Conservation (phyloP, 2,113 vertebrate genomes). For the Emydocephalus ijimae region DNA sequence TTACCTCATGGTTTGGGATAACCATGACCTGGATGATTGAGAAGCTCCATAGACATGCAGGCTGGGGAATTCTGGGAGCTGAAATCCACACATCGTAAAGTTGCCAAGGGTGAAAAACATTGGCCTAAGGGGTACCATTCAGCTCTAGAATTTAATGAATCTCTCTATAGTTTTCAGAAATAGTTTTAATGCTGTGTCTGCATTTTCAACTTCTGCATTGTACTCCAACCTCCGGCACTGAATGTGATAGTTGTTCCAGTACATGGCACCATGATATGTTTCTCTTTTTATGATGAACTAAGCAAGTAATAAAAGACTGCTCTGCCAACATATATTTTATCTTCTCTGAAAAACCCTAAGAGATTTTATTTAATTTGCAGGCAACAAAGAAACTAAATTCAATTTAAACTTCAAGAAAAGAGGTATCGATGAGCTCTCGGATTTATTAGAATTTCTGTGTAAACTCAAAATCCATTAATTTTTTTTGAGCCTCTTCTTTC, state of each 20-base stretch:
- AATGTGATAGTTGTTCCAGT: background rate
- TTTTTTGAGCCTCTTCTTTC: constrained; percentile 70
- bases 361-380: constrained; percentile 49
- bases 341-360: background rate
- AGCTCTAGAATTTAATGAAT: background rate
- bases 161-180: background rate
- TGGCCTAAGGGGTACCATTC: background rate
- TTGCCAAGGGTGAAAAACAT: background rate
- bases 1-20: too few relatives aligned
- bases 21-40: too few relatives aligned
- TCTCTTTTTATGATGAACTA: background rate
- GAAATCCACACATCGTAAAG: background rate
- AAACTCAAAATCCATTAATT: constrained; percentile 76
- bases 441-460: constrained; percentile 72
- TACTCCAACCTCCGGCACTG: background rate
- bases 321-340: constrained; percentile 37
- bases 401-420: background rate
- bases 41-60: background rate
- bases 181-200: background rate
- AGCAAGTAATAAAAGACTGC: constrained; percentile 15
- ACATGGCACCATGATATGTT: background rate
- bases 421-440: constrained; percentile 41
- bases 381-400: constrained; percentile 46
- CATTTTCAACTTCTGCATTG: background rate
- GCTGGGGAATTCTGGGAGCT: background rate